These are phyloP conservation scores for Sterna hirundo DNA, from an alignment of 2,113 vertebrate genomes.

Conservation along the genomic window DNA sequence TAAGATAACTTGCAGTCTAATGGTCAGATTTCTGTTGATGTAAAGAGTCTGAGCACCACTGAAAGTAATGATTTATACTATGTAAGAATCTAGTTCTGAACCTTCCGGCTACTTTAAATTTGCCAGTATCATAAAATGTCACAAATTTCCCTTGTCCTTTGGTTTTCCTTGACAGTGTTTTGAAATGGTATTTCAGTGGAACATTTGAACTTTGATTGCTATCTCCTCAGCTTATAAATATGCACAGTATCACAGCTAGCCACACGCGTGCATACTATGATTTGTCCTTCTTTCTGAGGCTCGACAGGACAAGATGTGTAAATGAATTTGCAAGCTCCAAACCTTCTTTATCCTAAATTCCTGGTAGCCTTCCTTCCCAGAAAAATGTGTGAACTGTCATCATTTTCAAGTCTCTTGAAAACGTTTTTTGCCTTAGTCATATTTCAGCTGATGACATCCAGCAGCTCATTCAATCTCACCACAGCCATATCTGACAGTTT, in stretches of 20 bases:
- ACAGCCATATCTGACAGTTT: not conserved
- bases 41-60: not conserved
- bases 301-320: not conserved
- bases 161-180: not conserved
- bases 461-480: not conserved
- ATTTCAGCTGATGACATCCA: not conserved
- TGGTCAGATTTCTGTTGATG: not conserved
- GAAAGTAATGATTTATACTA: not conserved
- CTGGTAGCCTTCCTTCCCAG: not conserved
- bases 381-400: not conserved
- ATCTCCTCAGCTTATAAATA: not conserved
- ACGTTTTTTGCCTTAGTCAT: not conserved
- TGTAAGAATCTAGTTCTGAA: not conserved
- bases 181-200: not conserved
- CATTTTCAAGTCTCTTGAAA: not conserved
- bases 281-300: not conserved
- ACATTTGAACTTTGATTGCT: not conserved
- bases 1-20: not conserved
- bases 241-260: not conserved
- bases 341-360: not conserved
- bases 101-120: not conserved
- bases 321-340: not conserved
- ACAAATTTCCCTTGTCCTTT: not conserved
- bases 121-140: not conserved
- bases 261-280: rapidly evolving